These are phyloP conservation scores for Anneissia japonica DNA, from an alignment of 35 echinoderm and acorn worm species.

Conservation along the genomic window DNA sequence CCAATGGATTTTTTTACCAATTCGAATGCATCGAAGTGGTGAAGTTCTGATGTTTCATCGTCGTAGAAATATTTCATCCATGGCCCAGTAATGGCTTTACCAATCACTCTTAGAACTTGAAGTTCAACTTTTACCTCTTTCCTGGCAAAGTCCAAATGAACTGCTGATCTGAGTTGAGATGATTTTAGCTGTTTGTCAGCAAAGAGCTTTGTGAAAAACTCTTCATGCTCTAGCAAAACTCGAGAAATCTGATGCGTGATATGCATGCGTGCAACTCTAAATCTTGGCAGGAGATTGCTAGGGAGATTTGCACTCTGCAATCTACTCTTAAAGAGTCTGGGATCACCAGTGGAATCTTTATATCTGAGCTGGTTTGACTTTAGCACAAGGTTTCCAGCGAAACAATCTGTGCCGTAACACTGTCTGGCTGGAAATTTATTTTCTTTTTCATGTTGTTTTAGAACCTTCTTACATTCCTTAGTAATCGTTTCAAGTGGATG, in stretches of 20 bases:
- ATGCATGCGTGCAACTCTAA: constrained; percentile 26
- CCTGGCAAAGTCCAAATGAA: not conserved
- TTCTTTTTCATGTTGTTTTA: not conserved
- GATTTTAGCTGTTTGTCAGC: too few relatives aligned
- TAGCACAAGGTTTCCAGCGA: not conserved
- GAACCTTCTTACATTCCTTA: not conserved
- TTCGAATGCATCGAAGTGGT: too few relatives aligned
- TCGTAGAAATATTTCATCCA: too few relatives aligned
- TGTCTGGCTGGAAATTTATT: not conserved
- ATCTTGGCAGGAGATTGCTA: constrained; percentile 12
- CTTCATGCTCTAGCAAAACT: constrained; percentile 23
- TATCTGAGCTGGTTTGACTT: not conserved
- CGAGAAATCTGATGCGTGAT: constrained; percentile 30
- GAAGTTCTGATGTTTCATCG: too few relatives aligned
- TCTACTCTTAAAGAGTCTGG: constrained; percentile 14
- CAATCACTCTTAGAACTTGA: too few relatives aligned
- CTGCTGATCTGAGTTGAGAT: not conserved
- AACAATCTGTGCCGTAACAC: not conserved
- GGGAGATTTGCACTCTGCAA: constrained; percentile 15
- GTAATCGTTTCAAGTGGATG: not conserved
- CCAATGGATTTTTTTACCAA: too few relatives aligned
- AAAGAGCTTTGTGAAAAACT: not conserved
- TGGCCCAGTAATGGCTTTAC: too few relatives aligned
- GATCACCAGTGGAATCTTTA: constrained; percentile 40
- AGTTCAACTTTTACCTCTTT: too few relatives aligned